phyloP scores from a whole-genome alignment of 2,888 invertebrate genomes.

The Lamellibrachia satsuma region DNA sequence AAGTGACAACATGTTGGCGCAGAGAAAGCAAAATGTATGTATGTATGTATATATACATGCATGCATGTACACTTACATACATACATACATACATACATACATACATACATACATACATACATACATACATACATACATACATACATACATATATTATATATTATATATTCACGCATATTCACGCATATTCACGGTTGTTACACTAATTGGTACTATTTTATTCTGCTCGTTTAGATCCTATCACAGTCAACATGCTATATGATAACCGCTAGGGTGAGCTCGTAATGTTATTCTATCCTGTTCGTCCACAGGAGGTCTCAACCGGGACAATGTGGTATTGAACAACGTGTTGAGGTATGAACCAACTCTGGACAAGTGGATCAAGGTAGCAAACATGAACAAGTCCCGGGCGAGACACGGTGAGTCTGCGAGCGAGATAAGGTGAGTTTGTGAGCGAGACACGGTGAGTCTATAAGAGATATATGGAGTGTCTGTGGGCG shows the following conservation, averaged over 20 bases:
- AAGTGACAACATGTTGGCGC: neutral
- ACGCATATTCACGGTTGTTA: too few relatives aligned
- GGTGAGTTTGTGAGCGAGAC: neutral
- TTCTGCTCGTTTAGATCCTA: neutral
- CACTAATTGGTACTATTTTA: neutral
- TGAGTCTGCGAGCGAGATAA: neutral
- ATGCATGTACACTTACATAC: neutral
- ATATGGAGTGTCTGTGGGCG: too few relatives aligned
- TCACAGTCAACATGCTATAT: neutral
- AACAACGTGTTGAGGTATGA: conserved; percentile 33
- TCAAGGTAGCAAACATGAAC: conserved; percentile 30
- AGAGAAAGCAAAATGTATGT: neutral
- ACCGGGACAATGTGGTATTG: conserved; percentile 31
- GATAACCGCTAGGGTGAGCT: neutral
- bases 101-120: too few relatives aligned
- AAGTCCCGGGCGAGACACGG: conserved; percentile 28
- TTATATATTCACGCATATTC: too few relatives aligned
- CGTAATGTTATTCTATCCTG: neutral
- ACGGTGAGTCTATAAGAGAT: neutral
- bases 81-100: neutral
- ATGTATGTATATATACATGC: conserved; percentile 6
- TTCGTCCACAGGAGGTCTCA: conserved; percentile 29
- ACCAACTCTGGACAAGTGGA: conserved; percentile 28
- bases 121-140: too few relatives aligned
- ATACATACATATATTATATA: too few relatives aligned